These are phyloP conservation scores for Sebastolobus altivelis DNA, from an alignment of 2,797 vertebrate genomes.

Conservation along the genomic window DNA sequence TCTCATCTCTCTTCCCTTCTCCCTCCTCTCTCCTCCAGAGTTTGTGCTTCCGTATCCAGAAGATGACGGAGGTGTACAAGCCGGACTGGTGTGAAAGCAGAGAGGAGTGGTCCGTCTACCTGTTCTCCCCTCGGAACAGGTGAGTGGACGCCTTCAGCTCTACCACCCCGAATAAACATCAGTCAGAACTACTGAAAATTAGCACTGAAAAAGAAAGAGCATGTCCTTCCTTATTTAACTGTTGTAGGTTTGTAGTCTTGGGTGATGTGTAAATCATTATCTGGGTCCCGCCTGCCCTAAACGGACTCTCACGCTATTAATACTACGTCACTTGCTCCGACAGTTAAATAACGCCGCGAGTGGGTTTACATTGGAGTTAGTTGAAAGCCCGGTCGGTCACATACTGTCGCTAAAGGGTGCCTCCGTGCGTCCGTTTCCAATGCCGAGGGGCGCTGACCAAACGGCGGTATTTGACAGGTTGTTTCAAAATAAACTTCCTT, in stretches of 20 bases:
- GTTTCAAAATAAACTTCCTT: no score
- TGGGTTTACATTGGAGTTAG: no score
- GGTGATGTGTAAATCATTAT: no score
- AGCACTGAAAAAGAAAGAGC: not conserved
- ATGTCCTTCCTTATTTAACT: not conserved
- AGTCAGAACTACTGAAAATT: not conserved
- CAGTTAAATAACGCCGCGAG: no score
- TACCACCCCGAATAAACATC: not conserved
- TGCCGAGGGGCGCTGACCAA: no score
- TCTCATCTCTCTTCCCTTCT: not conserved
- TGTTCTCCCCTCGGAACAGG: conserved; percentile 98
- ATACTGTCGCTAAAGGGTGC: no score
- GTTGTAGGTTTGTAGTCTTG: not conserved
- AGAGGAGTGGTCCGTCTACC: conserved; percentile 95
- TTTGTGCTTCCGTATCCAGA: conserved; percentile 93
- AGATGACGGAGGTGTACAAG: conserved; percentile 97
- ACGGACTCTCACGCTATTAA: no score
- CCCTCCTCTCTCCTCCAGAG: conserved; percentile 80
- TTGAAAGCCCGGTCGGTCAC: no score
- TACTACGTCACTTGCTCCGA: no score
- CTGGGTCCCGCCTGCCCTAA: no score
- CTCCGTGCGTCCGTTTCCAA: no score
- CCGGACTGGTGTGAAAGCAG: conserved; percentile 95
- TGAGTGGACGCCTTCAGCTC: conserved; percentile 67
- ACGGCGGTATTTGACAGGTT: no score